Conservation (phyloP, 2,888 invertebrate species). For the Carterocephalus palaemon region DNA sequence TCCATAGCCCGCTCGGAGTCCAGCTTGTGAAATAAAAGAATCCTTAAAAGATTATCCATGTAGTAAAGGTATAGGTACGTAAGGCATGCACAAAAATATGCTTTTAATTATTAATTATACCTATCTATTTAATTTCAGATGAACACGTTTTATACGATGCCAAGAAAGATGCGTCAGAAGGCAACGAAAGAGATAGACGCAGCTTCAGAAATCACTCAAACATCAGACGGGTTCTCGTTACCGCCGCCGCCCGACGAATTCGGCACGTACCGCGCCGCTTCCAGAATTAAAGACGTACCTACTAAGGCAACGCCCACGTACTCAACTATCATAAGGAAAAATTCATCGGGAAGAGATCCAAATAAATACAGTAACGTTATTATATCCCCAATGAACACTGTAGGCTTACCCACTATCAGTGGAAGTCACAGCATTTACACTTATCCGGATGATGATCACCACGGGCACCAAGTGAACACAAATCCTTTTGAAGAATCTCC, state of each 20-base stretch:
- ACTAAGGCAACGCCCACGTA: constrained; percentile 57
- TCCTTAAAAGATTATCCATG: no score
- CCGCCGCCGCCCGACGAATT: constrained; percentile 73
- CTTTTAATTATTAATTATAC: neutral
- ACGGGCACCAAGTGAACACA: constrained; percentile 55
- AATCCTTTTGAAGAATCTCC: constrained; percentile 64
- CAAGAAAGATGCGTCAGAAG: constrained; percentile 64
- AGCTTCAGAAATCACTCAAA: constrained; percentile 64
- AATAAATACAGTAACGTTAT: constrained; percentile 49
- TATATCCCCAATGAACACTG: constrained; percentile 62
- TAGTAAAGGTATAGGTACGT: no score
- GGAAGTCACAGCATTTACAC: constrained; percentile 57
- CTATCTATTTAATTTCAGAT: constrained; percentile 47
- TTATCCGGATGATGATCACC: constrained; percentile 61
- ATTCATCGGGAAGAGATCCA: constrained; percentile 48
- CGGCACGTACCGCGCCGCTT: constrained; percentile 61
- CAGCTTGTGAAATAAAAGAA: no score
- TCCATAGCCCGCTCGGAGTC: no score
- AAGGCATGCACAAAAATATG: no score
- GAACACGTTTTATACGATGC: constrained; percentile 74
- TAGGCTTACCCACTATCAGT: constrained; percentile 62
- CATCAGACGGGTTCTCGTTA: constrained; percentile 66
- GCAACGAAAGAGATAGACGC: constrained; percentile 61
- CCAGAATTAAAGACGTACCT: constrained; percentile 62
- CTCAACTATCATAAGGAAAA: constrained; percentile 56